These are phyloP conservation scores for Caenorhabditis remanei DNA, from an alignment of 1,140 invertebrate species.

Conservation along the genomic window DNA sequence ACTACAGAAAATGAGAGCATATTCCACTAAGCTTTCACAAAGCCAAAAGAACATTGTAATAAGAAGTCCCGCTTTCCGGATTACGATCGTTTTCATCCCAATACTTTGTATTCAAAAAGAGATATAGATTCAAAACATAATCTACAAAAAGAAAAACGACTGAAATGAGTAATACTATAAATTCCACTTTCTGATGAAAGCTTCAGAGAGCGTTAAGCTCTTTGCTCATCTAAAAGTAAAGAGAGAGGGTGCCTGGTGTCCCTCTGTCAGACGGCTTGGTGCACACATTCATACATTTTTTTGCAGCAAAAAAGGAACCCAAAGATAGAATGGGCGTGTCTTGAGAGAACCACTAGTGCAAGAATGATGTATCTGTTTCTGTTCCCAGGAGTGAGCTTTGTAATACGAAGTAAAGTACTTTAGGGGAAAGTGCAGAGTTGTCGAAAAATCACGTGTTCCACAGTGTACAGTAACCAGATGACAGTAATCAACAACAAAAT, in stretches of 20 bases:
- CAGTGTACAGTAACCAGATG: no score
- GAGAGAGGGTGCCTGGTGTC: background rate
- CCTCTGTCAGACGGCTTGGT: background rate
- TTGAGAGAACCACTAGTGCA: background rate
- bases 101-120: background rate
- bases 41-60: background rate
- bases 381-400: no score
- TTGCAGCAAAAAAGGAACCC: background rate
- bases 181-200: background rate
- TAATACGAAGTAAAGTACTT: background rate
- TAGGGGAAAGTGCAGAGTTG: no score
- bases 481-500: no score
- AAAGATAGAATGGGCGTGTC: background rate
- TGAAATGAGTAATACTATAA: background rate
- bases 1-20: background rate
- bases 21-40: no score
- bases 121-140: background rate
- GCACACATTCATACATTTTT: constrained; percentile 1
- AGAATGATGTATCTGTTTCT: background rate
- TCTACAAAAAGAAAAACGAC: background rate
- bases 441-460: no score
- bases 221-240: constrained; percentile 7
- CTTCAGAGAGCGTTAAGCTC: background rate
- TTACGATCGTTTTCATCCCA: background rate
- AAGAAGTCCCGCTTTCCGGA: background rate